Base-by-base conservation (phyloP, 2,113 vertebrate species). In the Ardeotis arabs region DNA sequence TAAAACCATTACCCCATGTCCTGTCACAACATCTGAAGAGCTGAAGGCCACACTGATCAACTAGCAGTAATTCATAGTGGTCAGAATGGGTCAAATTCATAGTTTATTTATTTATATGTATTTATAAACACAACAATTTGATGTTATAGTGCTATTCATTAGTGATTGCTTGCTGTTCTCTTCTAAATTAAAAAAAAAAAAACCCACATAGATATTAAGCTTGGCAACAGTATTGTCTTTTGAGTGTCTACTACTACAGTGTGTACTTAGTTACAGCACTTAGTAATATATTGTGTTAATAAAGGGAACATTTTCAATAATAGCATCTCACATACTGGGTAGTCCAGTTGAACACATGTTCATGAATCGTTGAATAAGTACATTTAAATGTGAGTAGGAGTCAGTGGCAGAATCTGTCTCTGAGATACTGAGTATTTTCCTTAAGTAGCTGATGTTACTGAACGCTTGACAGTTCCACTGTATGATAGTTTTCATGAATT, bases 381-480 rank as follows among this genome's bases (percentile, higher is more conserved):
- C 22, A 9, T 22, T 28, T 91, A 83, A 87, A 80, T 49, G 39
- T 33, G 29, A 2, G 0, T 22, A 59, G 47, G 28, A 66, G 47
- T 62, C 67, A 47, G 52, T 45, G 84, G 50, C 22, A 73, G 37
- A 55, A 24, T 76, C 74, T 60, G 66, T 53, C 50, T 89, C 39
- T 77, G 67, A 94, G 64, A 80, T 74, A 56, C 23, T 25, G 73
- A 87, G 14, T 22, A 31, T 68, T 93, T 77, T 78, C n/a, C 56
- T 89, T 87, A 91, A 96, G 78, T 80, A 63, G 47, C 56, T 93
- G 82, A 69, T 95, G 58, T 14, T 45, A 75, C 39, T 20, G 50
- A 76, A 79, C 39, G 47, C 84, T 93, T 95, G 89, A 80, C 83
- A 83, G 44, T 56, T 95, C 55, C 62, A 37, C 78, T 85, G 14